Base-by-base conservation (phyloP, 2,888 invertebrate species). In the Heliconius erato region DNA sequence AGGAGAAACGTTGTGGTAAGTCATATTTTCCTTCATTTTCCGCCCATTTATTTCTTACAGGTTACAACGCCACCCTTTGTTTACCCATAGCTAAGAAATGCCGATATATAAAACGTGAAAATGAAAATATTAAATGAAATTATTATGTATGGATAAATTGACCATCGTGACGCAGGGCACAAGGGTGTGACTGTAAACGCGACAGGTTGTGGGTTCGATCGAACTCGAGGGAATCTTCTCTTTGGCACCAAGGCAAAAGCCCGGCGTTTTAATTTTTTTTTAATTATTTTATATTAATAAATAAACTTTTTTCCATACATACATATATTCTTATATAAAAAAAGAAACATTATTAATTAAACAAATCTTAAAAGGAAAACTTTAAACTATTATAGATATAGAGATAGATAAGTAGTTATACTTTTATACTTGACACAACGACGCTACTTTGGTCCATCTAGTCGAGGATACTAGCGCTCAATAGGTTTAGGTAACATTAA, bases 401-500 rank as follows among this genome's bases (percentile, higher is more conserved):
- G 54, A 54, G 2, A 23, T 23, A 54, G 54, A 54, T 19, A 23
- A 9, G 7, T 54, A 40, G 23, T 23, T 59, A 32, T 32, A 32
- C 74, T 76, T n/a, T 63, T 23, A 63, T 35, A 35, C 76, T 63
- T n/a, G 59, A 35, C 14, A 35, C 12, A n/a, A 63, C 32, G 19
- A 59, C 35, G n/a, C 54, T 76, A 19, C 59, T 59, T 59, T n/a
- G 63, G 76, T 63, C n/a, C 59, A 76, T 76, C 76, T 76, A 35
- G 35, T 76, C 59, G 54, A 76, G 76, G n/a, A 76, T 63, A 74
- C 54, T 74, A 78, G 77, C 44, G 11, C 44, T 78, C 67, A 78
- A 67, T 76, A 68, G 59, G 28, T 76, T 54, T 67, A 59, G 49
- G 71, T 72, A 26, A 72, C 76, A 35, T 54, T 79, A 71, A 77